These are phyloP conservation scores for Lonchura striata DNA, from an alignment of 2,113 vertebrate species.

Conservation along the genomic window DNA sequence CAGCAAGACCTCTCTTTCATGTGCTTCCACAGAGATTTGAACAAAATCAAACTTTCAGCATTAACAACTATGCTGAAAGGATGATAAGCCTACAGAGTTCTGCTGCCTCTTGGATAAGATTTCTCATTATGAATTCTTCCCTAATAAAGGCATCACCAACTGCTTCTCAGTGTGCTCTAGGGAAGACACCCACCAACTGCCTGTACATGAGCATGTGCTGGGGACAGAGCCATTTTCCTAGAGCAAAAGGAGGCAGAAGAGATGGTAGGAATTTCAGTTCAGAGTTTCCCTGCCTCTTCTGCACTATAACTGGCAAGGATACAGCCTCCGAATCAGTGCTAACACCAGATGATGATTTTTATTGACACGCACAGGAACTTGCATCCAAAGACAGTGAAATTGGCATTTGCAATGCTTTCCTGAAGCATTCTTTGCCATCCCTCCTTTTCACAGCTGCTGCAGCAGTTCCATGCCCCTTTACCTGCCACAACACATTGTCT, in stretches of 20 bases:
- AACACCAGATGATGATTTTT: neutral
- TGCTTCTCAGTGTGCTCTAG: neutral
- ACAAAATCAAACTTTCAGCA: neutral
- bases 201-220: neutral
- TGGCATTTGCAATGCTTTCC: neutral
- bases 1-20: neutral
- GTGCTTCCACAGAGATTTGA: neutral
- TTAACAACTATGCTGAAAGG: neutral
- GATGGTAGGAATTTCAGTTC: neutral
- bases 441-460: neutral
- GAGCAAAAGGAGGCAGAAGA: neutral
- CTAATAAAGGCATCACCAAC: neutral
- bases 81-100: neutral
- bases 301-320: neutral
- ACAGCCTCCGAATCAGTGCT: neutral
- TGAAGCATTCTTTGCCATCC: neutral
- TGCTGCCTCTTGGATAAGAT: neutral
- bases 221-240: neutral
- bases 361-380: neutral
- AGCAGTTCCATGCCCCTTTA: neutral
- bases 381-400: neutral
- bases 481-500: conserved; percentile 30
- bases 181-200: neutral
- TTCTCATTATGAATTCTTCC: neutral
- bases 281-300: neutral